Base-by-base conservation (phyloP, 53 echinoderm and acorn worm genomes). In the Holothuria leucospilota region DNA sequence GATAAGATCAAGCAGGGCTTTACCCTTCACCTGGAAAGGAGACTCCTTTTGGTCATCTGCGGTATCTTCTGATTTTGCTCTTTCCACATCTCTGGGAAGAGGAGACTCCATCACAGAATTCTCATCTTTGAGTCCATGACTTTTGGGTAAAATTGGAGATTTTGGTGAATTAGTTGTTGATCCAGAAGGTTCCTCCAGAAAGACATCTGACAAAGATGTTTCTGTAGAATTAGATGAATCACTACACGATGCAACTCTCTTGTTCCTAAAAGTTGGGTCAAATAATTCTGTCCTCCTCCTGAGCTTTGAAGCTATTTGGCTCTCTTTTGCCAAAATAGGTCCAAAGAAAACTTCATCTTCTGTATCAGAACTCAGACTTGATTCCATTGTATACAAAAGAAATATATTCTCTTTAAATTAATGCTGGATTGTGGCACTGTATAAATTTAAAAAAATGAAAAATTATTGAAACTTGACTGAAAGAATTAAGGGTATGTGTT, bases 301-400 rank as follows among this genome's bases (percentile, higher is more conserved):
- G 27, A 96, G 79, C 87, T 96, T 96, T 38, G 60, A 66, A 53
- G 91, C 90, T 78, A 92, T 94, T 29, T 70, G 59, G 29, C 78
- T 85, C 69, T 96, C 96, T 73, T 71, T 92, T 20, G 78, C 82
- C 15, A 90, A 90, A 26, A 92, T 69, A 15, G 82, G 72, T 30
- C 96, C 96, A 80, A 96, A 94, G 85, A 96, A 96, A 59, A 96
- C 86, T 82, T 96, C 96, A 77, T 90, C 87, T 62, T 92, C 92
- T 59, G 63, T 66, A 9, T 92, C 92, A 27, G 51, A 51, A 41
- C 84, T 65, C 28, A n/a, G 5, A 39, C 51, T 75, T 25, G 53
- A 15, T 38, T 80, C 80, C 80, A 80, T 80, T 29, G 4, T 59
- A 62, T 80, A 60, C 12, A 60, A 24, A 11, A 77, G 30, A 18